These are phyloP conservation scores for Amphiura filiformis DNA, from an alignment of 35 echinoderm and acorn worm genomes.

Conservation along the genomic window DNA sequence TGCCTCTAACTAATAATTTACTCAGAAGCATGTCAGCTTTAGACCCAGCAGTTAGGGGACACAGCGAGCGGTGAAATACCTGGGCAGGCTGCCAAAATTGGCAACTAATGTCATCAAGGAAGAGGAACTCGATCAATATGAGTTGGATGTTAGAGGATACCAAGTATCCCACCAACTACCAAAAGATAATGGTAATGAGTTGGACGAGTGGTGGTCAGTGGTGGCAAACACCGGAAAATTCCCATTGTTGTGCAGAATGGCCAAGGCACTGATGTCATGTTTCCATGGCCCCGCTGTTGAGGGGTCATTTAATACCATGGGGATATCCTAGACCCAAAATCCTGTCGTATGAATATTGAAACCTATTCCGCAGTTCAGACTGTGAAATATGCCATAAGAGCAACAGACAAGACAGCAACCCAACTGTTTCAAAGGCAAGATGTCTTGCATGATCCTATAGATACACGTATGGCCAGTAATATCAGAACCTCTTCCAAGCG, in stretches of 20 bases:
- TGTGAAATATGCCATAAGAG: neutral
- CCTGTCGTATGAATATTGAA: neutral
- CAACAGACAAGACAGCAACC: neutral
- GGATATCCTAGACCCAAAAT: constrained; percentile 16
- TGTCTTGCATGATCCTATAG: neutral
- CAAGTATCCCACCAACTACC: neutral
- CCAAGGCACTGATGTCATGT: neutral
- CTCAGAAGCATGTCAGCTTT: constrained; percentile 2
- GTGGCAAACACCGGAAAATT: neutral
- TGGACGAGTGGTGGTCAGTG: constrained; percentile 24
- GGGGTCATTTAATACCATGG: constrained; percentile 13
- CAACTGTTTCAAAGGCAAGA: no score
- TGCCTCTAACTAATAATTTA: constrained; percentile 6
- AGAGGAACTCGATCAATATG: neutral
- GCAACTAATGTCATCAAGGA: neutral
- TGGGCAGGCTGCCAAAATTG: neutral
- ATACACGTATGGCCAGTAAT: neutral
- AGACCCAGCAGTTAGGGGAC: constrained; percentile 23
- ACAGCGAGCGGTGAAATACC: constrained; percentile 7
- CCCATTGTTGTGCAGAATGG: constrained; percentile 16
- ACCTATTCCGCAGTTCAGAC: constrained; percentile 15
- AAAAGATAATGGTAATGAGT: neutral
- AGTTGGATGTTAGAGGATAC: neutral
- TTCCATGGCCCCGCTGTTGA: constrained; percentile 30
- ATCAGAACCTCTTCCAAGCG: neutral